Evolutionary conservation across 2,797 vertebrate genomes (phyloP), one percentile per base, ranked within the genome.

Genomic region (Argentina silus): DNA sequence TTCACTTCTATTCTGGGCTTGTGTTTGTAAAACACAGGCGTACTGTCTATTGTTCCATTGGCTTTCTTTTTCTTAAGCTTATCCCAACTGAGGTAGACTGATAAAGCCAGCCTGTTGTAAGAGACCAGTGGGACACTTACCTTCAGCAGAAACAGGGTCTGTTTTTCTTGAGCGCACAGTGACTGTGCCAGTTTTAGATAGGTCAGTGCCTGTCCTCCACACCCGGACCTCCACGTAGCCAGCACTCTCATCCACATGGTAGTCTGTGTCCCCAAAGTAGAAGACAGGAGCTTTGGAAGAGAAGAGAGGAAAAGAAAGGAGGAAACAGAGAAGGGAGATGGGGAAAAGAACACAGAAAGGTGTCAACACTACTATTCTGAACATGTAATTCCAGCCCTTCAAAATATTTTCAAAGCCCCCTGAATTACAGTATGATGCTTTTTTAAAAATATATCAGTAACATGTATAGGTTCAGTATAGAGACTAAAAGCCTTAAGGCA

Each of bases 131-230:
- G 51, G 51, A 53, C 51, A 15, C 93, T 90, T 76, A 98, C 97
- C 97, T 73, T 97, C 95, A 0, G 97, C 97, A 17, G 96, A 96
- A 0, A 89, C n/a, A 0, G 94, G 95, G 11, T 97, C 94, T 0
- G 93, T 93, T 77, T 96, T 98, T 74, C 93, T 94, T 21, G 97
- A 98, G 15, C 95, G 92, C 71, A 98, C 93, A 0, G 95, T 98
- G 69, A 98, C 91, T 0, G 95, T 93, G 0, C 93, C 95, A 0
- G 91, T 53, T 86, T 90, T 95, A 75, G 97, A 95, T 14, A 98
- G 92, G 72, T 99, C 97, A 0, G 95, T 95, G 36, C 97, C 97
- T 0, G 90, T 93, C 82, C 97, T 94, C 96, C 95, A 96, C 47
- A 98, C 95, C 69, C 15, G 89, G 8, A 97, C 93, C 70, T 98